A percentile compares a stretch with the other conserved stretches of the same genome.
These are phyloP conservation scores for Catostylus mosaicus DNA, from an alignment of 30 jellyfish, hydroid and myxozoan genomes.

Conservation along the genomic window DNA sequence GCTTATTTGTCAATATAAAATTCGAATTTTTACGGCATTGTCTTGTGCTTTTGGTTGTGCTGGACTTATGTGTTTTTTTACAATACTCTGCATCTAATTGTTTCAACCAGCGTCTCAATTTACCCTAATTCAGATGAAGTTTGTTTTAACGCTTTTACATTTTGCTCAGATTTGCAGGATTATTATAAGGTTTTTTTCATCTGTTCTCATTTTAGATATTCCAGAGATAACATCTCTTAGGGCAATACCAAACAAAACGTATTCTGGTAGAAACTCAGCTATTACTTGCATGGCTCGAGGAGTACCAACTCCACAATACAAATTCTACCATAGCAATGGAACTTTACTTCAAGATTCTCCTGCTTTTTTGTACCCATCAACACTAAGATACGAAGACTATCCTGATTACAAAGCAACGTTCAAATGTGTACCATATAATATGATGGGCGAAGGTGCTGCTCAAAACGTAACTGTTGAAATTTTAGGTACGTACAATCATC, in stretches of 20 bases:
- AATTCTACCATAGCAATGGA: background rate
- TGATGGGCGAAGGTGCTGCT: constrained; percentile 13
- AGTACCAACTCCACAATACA: background rate
- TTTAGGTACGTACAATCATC: constrained; percentile 6
- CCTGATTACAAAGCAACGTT: background rate
- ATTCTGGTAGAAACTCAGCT: background rate
- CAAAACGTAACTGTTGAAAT: constrained; percentile 4
- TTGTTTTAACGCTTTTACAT: too few species aligned
- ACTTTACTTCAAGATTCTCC: background rate
- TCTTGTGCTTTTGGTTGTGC: too few species aligned
- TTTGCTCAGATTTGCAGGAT: too few species aligned
- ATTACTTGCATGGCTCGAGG: background rate
- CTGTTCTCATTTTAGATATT: background rate
- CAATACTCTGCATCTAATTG: too few species aligned
- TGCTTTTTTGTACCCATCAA: background rate
- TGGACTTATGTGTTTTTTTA: too few species aligned
- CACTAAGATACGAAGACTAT: background rate
- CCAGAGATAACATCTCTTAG: background rate
- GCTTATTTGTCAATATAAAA: too few species aligned
- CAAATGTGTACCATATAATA: constrained; percentile 18
- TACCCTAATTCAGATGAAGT: too few species aligned
- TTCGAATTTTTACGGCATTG: too few species aligned
- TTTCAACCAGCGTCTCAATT: too few species aligned
- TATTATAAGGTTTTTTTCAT: too few species aligned
- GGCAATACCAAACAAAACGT: background rate